Conservation (phyloP, 2,113 vertebrate genomes). For the Leucoraja erinaceus region DNA sequence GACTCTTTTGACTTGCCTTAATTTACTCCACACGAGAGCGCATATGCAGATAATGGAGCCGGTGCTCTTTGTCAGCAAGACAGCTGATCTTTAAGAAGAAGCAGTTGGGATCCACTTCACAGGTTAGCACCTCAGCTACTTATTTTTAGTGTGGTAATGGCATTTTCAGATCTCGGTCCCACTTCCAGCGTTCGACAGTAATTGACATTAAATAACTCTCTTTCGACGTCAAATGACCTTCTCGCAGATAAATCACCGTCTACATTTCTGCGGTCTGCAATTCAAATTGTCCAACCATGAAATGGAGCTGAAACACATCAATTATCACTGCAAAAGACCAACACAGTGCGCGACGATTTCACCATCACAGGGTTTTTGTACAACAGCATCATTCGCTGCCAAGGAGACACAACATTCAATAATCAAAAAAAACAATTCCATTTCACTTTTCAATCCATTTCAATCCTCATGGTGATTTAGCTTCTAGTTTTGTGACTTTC, state of each 20-base stretch:
- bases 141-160: not conserved
- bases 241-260: not conserved
- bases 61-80: no score
- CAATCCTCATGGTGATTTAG: not conserved
- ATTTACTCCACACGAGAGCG: not conserved
- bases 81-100: not conserved
- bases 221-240: constrained; percentile 9
- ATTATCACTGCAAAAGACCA: not conserved
- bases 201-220: not conserved
- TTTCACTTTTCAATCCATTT: not conserved
- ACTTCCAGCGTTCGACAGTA: not conserved
- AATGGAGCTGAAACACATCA: constrained; percentile 6
- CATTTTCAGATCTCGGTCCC: not conserved
- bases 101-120: not conserved
- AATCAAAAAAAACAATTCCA: not conserved
- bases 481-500: not conserved
- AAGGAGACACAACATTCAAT: not conserved
- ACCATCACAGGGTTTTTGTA: not conserved
- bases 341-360: not conserved
- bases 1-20: no score
- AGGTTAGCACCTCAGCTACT: not conserved
- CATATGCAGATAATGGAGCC: not conserved
- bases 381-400: not conserved
- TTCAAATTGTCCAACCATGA: constrained; percentile 22
- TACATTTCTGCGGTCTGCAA: not conserved